These are phyloP conservation scores for Acanthopleura granulata DNA, from an alignment of 2,888 invertebrate genomes.

Conservation along the genomic window DNA sequence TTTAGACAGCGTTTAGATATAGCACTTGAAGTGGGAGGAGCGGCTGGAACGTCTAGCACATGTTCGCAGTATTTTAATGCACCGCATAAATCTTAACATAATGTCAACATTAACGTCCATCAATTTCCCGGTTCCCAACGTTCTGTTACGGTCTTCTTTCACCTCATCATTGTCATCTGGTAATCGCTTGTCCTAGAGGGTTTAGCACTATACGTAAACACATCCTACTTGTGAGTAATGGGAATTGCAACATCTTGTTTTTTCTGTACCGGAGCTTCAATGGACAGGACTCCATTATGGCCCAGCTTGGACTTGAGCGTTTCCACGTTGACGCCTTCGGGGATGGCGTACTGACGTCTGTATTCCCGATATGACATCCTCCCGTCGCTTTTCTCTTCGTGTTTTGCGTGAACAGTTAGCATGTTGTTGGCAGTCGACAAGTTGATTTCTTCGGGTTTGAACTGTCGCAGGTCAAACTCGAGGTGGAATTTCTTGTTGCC, in stretches of 20 bases:
- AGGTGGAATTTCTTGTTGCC: slow-evolving; percentile 2
- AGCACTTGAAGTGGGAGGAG: no score
- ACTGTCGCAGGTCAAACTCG: neutral
- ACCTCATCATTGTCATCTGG: no score
- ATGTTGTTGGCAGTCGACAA: slow-evolving; percentile 99
- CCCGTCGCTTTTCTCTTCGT: slow-evolving; percentile 97
- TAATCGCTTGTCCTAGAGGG: no score
- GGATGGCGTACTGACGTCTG: slow-evolving; percentile 96
- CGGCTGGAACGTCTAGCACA: no score
- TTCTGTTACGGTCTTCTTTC: no score
- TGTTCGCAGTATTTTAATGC: no score
- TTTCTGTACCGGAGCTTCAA: slow-evolving; percentile 90
- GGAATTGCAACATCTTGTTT: slow-evolving; percentile 82
- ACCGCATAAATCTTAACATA: no score
- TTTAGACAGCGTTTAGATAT: no score
- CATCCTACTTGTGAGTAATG: slow-evolving; percentile 71
- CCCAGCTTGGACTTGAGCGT: slow-evolving; percentile 95
- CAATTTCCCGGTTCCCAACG: no score
- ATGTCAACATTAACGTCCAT: no score
- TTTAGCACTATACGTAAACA: neutral
- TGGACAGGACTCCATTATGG: slow-evolving; percentile 95
- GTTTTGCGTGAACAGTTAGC: slow-evolving; percentile 92
- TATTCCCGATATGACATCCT: slow-evolving; percentile 98
- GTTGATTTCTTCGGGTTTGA: slow-evolving; percentile 88
- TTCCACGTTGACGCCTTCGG: slow-evolving; percentile 97